Percentiles rank a stretch among this genome's conserved stretches.
phyloP scores from a whole-genome alignment of 2,888 invertebrate species.

The Cylloceria caligata region DNA sequence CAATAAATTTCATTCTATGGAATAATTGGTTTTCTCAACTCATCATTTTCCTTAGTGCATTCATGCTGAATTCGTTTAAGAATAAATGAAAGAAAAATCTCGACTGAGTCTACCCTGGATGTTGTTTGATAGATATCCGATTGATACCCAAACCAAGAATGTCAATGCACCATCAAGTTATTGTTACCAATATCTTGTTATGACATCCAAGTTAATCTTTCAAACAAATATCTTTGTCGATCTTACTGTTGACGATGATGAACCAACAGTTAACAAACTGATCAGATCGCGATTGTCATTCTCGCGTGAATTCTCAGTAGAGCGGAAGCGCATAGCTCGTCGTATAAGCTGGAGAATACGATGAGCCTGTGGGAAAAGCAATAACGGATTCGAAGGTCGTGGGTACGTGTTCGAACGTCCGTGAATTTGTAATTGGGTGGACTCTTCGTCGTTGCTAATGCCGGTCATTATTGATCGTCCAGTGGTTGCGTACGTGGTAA shows the following conservation, averaged over 20 bases:
- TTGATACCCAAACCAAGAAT: neutral
- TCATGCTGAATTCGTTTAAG: too few species aligned
- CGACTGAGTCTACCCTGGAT: too few species aligned
- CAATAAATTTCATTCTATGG: too few species aligned
- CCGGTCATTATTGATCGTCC: slow-evolving; percentile 67
- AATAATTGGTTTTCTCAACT: too few species aligned
- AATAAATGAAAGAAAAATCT: too few species aligned
- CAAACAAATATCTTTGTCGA: slow-evolving; percentile 13
- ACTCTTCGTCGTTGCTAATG: slow-evolving; percentile 10
- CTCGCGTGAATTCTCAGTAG: slow-evolving; percentile 73
- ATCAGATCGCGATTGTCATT: slow-evolving; percentile 38
- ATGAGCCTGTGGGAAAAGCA: slow-evolving; percentile 67
- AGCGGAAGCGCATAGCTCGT: slow-evolving; percentile 76
- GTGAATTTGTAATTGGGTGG: slow-evolving; percentile 74
- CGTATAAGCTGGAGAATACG: slow-evolving; percentile 64
- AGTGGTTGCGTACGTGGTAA: slow-evolving; percentile 35
- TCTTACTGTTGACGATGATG: neutral
- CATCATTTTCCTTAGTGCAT: too few species aligned
- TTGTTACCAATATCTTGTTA: neutral
- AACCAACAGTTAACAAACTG: slow-evolving; percentile 36
- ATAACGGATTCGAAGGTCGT: slow-evolving; percentile 76
- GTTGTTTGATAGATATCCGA: neutral
- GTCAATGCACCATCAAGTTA: too few species aligned
- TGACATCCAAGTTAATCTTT: neutral
- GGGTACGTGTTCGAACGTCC: slow-evolving; percentile 71